Conservation (phyloP, 2,888 invertebrate species). For the Onchidella celtica region DNA sequence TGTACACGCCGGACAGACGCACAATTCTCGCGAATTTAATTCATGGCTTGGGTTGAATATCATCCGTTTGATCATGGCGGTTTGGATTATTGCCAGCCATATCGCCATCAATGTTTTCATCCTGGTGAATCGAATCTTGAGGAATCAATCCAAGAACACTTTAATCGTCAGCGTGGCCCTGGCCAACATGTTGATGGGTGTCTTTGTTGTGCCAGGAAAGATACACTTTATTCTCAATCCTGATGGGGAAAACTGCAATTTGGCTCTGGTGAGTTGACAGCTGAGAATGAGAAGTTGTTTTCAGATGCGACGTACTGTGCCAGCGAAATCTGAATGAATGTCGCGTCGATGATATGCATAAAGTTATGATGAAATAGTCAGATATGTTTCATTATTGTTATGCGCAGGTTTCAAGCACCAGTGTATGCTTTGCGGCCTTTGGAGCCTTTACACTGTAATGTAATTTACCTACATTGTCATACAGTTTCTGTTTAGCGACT, state of each 20-base stretch:
- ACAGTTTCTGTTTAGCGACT: no score
- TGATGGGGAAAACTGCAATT: conserved; percentile 35
- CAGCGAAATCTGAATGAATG: no score
- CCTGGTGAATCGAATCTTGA: conserved; percentile 47
- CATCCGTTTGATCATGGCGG: conserved; percentile 51
- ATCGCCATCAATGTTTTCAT: conserved; percentile 54
- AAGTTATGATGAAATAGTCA: no score
- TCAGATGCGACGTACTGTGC: no score
- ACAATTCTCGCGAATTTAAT: conserved; percentile 45
- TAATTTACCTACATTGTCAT: no score
- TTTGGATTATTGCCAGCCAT: conserved; percentile 53
- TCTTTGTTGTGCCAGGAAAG: conserved; percentile 54
- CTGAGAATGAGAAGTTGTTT: no score
- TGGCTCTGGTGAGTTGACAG: conserved; percentile 49
- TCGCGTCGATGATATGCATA: no score
- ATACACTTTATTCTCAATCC: conserved; percentile 55
- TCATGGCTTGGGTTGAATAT: conserved; percentile 57
- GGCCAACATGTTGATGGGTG: conserved; percentile 55
- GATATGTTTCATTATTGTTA: no score
- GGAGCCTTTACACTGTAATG: no score
- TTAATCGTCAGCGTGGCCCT: conserved; percentile 54
- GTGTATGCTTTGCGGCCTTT: no score
- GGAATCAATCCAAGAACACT: conserved; percentile 54
- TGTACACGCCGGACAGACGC: conserved; percentile 44
- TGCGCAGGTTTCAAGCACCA: no score